These are phyloP conservation scores for Cardiocondyla obscurior DNA, from an alignment of 1,140 invertebrate genomes.

Conservation along the genomic window DNA sequence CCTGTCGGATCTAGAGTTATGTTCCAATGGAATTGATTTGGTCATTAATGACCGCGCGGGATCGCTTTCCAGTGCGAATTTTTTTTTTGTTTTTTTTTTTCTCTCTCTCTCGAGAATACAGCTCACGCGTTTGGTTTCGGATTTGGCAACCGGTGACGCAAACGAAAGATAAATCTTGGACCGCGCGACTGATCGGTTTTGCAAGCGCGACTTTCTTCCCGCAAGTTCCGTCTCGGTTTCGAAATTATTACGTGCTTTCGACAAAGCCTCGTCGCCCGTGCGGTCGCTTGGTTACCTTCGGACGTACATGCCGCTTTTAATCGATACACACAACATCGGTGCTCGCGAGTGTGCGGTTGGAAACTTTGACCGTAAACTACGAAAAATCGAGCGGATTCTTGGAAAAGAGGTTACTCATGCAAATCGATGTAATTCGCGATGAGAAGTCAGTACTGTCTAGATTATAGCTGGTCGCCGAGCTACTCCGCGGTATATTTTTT, in stretches of 20 bases:
- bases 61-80: too few species aligned
- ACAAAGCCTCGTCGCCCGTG: neutral
- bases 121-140: neutral
- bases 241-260: slow-evolving; percentile 16
- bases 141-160: slow-evolving; percentile 9
- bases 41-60: too few species aligned
- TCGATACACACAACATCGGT: slow-evolving; percentile 4
- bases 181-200: neutral
- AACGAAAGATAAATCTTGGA: neutral
- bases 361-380: slow-evolving; percentile 21
- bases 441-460: neutral
- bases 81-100: too few species aligned
- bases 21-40: too few species aligned
- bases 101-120: too few species aligned
- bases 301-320: slow-evolving; percentile 18
- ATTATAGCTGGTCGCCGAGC: neutral
- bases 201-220: neutral
- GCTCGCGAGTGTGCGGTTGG: neutral
- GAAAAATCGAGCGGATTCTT: slow-evolving; percentile 27
- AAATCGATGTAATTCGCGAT: slow-evolving; percentile 23
- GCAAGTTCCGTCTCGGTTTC: slow-evolving; percentile 8
- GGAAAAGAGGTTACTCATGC: neutral
- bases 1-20: too few species aligned
- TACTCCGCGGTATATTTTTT: neutral
- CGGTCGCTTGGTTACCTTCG: neutral